A percentile compares a stretch with the other conserved stretches of the same genome.
Conservation (phyloP, 2,888 invertebrate genomes). For the Laspeyria flexula region DNA sequence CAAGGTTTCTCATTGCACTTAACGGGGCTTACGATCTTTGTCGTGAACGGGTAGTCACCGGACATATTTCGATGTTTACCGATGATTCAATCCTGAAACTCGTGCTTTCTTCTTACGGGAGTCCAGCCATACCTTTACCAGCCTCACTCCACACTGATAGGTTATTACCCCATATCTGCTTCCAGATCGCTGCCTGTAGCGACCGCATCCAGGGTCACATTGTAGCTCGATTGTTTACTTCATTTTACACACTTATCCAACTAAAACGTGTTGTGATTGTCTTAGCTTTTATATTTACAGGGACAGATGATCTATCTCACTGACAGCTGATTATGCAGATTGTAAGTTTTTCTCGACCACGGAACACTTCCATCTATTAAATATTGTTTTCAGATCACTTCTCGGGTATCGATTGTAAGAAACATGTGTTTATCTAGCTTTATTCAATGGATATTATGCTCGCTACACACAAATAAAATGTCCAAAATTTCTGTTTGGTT, state of each 20-base stretch:
- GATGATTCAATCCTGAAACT: constrained; percentile 59
- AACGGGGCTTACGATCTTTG: constrained; percentile 78
- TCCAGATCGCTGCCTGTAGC: constrained; percentile 60
- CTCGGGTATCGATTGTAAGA: constrained; percentile 57
- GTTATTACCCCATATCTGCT: constrained; percentile 85
- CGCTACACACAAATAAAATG: constrained; percentile 76
- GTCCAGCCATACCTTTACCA: constrained; percentile 74
- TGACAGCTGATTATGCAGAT: constrained; percentile 87
- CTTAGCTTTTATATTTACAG: constrained; percentile 85
- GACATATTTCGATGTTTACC: constrained; percentile 74
- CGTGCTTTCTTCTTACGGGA: constrained; percentile 67
- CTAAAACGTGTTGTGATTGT: constrained; percentile 79
- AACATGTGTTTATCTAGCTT: constrained; percentile 63
- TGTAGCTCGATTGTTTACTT: constrained; percentile 68
- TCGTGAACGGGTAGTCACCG: constrained; percentile 72
- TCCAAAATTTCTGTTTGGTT: constrained; percentile 82
- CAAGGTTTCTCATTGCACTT: constrained; percentile 83
- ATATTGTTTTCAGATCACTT: constrained; percentile 66
- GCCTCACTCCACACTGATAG: constrained; percentile 75
- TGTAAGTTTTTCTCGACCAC: constrained; percentile 83
- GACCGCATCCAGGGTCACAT: constrained; percentile 71
- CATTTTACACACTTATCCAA: constrained; percentile 69
- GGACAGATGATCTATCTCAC: constrained; percentile 86
- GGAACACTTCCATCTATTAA: constrained; percentile 80
- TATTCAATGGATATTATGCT: constrained; percentile 76